Conservation (phyloP, 2,797 vertebrate species). For the Ceryle rudis region DNA sequence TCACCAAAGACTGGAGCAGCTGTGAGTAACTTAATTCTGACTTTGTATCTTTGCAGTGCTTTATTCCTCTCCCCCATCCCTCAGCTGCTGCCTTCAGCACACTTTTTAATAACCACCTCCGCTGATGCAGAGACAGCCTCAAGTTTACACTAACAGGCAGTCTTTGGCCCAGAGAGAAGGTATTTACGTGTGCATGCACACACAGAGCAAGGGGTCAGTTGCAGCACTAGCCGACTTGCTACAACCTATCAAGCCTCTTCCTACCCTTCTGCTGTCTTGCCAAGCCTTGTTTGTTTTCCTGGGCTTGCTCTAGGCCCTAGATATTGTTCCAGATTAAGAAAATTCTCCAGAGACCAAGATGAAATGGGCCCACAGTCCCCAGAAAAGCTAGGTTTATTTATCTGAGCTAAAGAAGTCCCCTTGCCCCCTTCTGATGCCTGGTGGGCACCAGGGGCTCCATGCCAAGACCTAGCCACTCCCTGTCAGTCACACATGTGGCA, state of each 20-base stretch:
- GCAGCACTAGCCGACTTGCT: background rate
- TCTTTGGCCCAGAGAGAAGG: background rate
- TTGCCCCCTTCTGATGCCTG: rapidly evolving
- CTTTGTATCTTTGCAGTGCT: background rate
- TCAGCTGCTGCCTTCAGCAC: background rate
- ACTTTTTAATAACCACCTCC: background rate
- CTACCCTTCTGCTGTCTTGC: background rate
- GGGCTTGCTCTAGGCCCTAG: background rate
- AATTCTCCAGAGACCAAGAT: background rate
- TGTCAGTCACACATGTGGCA: rapidly evolving
- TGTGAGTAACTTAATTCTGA: background rate
- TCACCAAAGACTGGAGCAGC: background rate
- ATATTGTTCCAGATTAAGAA: background rate
- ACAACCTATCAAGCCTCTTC: background rate
- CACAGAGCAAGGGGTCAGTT: background rate
- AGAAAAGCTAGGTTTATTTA: background rate
- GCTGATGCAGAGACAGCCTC: background rate
- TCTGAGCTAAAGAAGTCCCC: background rate
- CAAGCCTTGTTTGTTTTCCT: background rate
- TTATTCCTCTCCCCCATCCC: background rate
- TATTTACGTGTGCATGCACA: background rate
- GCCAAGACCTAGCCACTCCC: background rate
- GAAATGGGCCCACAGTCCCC: background rate
- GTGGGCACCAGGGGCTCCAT: background rate
- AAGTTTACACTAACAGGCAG: background rate